phyloP scores from a whole-genome alignment of 2,888 invertebrate species.

The Theristus sp. region DNA sequence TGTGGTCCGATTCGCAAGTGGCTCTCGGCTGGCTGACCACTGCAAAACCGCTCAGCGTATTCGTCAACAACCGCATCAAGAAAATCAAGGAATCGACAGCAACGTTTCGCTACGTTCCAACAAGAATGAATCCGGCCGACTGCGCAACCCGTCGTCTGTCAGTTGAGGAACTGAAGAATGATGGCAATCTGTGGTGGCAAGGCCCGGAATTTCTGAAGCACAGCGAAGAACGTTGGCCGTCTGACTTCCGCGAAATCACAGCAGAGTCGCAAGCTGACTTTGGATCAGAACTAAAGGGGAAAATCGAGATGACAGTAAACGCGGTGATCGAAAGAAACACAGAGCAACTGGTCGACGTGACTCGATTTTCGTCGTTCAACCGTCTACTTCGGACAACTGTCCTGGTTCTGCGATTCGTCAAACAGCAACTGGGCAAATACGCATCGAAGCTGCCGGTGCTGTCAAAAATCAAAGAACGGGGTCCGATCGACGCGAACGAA shows the following conservation, averaged over 20 bases:
- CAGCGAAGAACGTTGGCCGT: neutral
- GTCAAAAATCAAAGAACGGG: neutral
- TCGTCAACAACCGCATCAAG: neutral
- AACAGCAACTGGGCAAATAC: neutral
- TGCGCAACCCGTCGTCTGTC: neutral
- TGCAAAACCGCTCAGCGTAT: neutral
- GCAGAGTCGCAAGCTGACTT: neutral
- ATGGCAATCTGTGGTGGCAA: neutral
- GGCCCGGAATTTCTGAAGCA: neutral
- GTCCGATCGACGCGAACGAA: neutral
- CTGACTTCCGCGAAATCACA: neutral
- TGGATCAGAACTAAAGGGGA: neutral
- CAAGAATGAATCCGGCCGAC: neutral
- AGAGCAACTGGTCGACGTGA: neutral
- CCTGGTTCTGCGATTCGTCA: neutral
- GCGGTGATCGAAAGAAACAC: neutral
- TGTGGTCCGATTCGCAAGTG: neutral
- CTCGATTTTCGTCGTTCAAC: neutral
- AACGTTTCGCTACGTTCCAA: neutral
- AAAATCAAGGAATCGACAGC: neutral
- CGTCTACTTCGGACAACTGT: neutral
- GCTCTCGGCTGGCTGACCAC: neutral
- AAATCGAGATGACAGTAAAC: neutral
- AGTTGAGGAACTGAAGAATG: neutral
- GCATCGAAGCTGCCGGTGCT: neutral